phyloP scores from a whole-genome alignment of 1,140 invertebrate species.

The Monomorium pharaonis region DNA sequence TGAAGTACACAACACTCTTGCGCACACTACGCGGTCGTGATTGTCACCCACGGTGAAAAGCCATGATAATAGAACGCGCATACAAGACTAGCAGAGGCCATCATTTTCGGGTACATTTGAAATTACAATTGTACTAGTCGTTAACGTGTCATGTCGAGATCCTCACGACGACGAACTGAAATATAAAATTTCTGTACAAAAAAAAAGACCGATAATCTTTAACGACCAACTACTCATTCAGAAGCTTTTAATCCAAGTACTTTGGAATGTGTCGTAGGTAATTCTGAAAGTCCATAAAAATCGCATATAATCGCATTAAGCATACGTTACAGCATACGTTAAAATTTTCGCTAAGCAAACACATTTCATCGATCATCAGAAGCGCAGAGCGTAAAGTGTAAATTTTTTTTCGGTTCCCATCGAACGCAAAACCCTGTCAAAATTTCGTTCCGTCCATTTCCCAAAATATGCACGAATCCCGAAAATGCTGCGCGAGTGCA shows the following conservation, averaged over 20 bases:
- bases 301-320: background rate
- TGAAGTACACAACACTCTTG: background rate
- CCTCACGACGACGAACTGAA: background rate
- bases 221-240: background rate
- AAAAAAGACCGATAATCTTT: background rate
- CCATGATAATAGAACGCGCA: background rate
- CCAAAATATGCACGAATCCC: conserved; percentile 21
- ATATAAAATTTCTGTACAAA: background rate
- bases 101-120: conserved; percentile 22
- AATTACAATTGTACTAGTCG: conserved; percentile 34
- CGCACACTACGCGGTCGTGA: background rate
- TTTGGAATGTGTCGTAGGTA: background rate
- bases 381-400: background rate
- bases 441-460: conserved; percentile 37
- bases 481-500: conserved; percentile 4
- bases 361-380: conserved; percentile 26
- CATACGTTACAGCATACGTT: background rate
- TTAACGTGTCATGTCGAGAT: background rate
- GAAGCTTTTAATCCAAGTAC: background rate
- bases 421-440: background rate
- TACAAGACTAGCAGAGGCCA: background rate
- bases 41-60: background rate
- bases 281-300: background rate
- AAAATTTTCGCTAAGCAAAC: conserved; percentile 24
- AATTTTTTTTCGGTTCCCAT: conserved; percentile 14